Evolutionary conservation across 2,797 vertebrate genomes (phyloP).

Genomic region (Falco berigora): DNA sequence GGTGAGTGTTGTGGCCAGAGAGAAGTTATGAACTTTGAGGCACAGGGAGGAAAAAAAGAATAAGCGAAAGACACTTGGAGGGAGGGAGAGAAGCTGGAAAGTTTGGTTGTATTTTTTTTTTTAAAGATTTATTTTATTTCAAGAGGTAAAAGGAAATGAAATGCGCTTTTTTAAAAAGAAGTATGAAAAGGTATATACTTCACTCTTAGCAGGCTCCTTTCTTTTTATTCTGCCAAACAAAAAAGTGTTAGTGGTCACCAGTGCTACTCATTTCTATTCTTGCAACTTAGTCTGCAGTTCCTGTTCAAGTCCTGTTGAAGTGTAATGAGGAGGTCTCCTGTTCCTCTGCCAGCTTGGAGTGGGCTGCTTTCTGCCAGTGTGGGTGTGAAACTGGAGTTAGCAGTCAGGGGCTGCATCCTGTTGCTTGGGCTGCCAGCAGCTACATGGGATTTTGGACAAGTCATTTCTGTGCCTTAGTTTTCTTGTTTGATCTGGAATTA

Average conservation of each 20-base stretch:
- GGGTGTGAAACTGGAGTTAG: not conserved
- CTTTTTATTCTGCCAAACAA: not conserved
- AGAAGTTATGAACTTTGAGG: not conserved
- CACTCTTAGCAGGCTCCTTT: not conserved
- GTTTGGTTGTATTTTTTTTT: not conserved
- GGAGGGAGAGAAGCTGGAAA: not conserved
- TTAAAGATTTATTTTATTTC: too few relatives aligned
- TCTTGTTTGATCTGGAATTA: not conserved
- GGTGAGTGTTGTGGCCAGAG: not conserved
- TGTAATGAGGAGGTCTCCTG: not conserved
- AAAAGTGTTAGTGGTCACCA: not conserved
- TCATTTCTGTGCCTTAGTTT: not conserved
- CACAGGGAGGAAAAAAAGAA: not conserved
- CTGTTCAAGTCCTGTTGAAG: not conserved
- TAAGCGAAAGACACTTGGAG: not conserved
- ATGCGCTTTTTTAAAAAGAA: not conserved
- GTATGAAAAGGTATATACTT: not conserved
- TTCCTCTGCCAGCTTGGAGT: not conserved
- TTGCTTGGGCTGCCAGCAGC: not conserved
- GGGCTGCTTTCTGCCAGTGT: not conserved
- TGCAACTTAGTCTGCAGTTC: not conserved
- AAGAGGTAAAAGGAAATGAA: not conserved
- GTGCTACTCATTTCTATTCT: not conserved
- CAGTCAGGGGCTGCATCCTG: not conserved
- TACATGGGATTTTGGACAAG: not conserved